A percentile compares a stretch with the other conserved stretches of the same genome.
Conservation (phyloP, 2,888 invertebrate genomes). For the Gryllus longicercus region DNA sequence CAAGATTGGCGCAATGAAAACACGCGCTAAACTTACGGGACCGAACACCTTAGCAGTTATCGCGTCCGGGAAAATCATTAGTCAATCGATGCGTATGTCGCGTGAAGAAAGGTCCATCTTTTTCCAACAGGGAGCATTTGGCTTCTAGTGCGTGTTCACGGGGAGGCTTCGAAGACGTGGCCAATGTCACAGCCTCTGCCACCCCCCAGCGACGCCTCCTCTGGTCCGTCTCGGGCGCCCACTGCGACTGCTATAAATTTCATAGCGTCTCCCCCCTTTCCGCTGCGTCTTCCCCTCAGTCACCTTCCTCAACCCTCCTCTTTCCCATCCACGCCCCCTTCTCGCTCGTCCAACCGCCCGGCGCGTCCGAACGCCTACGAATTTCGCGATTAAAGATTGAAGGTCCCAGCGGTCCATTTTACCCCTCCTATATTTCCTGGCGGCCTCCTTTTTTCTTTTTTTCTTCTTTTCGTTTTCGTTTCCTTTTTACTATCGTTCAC, state of each 20-base stretch:
- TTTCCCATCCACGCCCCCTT: not conserved
- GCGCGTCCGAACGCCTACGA: not conserved
- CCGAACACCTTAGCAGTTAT: too few species aligned
- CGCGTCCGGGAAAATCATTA: too few species aligned
- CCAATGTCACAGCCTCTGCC: too few species aligned
- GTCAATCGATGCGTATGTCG: too few species aligned
- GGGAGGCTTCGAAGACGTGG: too few species aligned
- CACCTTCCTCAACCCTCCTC: not conserved
- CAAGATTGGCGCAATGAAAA: too few species aligned
- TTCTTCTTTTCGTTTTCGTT: not conserved
- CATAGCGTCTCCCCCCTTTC: not conserved
- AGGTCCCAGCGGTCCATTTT: slow-evolving; percentile 4
- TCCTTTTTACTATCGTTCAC: not conserved
- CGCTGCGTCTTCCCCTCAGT: not conserved
- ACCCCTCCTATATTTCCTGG: not conserved
- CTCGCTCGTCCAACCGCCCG: not conserved
- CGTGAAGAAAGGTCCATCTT: too few species aligned
- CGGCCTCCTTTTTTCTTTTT: not conserved
- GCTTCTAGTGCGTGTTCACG: too few species aligned
- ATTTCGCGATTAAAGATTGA: not conserved
- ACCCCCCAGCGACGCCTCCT: not conserved
- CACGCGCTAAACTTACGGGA: too few species aligned
- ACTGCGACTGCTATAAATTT: not conserved
- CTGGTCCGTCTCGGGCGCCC: not conserved
- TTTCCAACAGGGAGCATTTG: too few species aligned